Percentiles rank a stretch among this genome's conserved stretches.
Conservation (phyloP, 2,113 vertebrate species). For the Polypterus bichir region DNA sequence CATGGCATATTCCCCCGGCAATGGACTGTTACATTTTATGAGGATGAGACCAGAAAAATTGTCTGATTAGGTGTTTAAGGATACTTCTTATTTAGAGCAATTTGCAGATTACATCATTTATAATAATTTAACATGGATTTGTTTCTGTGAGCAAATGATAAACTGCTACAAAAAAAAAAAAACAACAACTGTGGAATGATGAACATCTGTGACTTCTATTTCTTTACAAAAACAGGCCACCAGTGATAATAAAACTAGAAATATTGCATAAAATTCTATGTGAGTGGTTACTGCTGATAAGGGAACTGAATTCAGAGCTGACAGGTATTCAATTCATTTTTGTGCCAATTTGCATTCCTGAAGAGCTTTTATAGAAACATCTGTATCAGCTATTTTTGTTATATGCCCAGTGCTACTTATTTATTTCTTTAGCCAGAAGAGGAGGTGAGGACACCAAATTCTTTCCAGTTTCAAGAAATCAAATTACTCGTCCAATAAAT, state of each 20-base stretch:
- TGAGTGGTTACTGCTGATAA: slow-evolving; percentile 4
- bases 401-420: neutral
- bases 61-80: too few species aligned
- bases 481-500: slow-evolving; percentile 4
- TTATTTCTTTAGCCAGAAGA: too few species aligned
- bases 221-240: too few species aligned
- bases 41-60: too few species aligned
- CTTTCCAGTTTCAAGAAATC: neutral
- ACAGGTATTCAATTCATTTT: neutral
- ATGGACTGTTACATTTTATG: too few species aligned
- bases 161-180: too few species aligned
- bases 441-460: too few species aligned
- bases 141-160: neutral
- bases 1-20: too few species aligned
- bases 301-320: neutral
- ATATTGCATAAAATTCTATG: neutral
- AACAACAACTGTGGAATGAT: too few species aligned
- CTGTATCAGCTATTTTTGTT: neutral
- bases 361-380: neutral
- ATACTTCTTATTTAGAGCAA: too few species aligned
- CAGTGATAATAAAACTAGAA: too few species aligned
- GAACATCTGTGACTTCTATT: too few species aligned
- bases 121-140: neutral
- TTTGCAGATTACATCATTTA: neutral
- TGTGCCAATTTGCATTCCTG: neutral